phyloP scores from a whole-genome alignment of 1,140 invertebrate genomes.

The Micrasema longulum region DNA sequence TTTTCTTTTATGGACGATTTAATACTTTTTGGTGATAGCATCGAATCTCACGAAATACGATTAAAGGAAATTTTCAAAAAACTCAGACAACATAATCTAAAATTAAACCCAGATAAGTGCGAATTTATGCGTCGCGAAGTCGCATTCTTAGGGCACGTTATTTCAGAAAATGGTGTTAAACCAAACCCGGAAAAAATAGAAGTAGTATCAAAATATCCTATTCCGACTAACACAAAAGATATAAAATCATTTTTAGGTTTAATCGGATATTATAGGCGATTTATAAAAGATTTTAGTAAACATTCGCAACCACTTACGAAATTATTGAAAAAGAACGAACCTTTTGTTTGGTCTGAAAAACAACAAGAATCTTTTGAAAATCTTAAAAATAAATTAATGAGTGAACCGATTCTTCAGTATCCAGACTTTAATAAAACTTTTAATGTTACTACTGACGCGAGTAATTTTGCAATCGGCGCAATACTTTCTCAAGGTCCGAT shows the following conservation, averaged over 20 bases:
- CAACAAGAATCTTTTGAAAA: constrained; percentile 59
- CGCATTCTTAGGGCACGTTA: constrained; percentile 2
- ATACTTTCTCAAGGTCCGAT: too few species aligned
- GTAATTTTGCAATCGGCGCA: too few species aligned
- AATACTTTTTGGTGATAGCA: too few species aligned
- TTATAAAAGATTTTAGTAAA: constrained; percentile 56
- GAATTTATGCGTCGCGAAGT: too few species aligned
- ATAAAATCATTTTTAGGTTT: constrained; percentile 63
- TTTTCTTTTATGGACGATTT: too few species aligned
- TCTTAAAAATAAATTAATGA: constrained; percentile 59
- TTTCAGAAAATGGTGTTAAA: constrained; percentile 60
- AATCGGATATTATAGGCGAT: constrained; percentile 57
- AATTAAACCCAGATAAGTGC: background rate
- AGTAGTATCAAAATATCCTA: constrained; percentile 58
- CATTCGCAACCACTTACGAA: constrained; percentile 56
- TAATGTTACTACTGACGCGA: constrained; percentile 50
- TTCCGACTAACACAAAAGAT: constrained; percentile 58
- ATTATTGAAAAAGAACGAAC: constrained; percentile 55
- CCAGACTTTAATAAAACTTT: constrained; percentile 51
- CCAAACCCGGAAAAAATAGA: constrained; percentile 61
- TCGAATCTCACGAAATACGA: background rate
- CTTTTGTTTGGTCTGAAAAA: constrained; percentile 52
- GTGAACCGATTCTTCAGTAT: constrained; percentile 59
- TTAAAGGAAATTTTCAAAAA: constrained; percentile 21
- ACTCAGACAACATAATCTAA: constrained; percentile 22